Percentiles rank a stretch among this genome's conserved stretches.
Evolutionary conservation across 2,797 vertebrate genomes (phyloP).

Genomic region (Chlorospingus flavigularis): DNA sequence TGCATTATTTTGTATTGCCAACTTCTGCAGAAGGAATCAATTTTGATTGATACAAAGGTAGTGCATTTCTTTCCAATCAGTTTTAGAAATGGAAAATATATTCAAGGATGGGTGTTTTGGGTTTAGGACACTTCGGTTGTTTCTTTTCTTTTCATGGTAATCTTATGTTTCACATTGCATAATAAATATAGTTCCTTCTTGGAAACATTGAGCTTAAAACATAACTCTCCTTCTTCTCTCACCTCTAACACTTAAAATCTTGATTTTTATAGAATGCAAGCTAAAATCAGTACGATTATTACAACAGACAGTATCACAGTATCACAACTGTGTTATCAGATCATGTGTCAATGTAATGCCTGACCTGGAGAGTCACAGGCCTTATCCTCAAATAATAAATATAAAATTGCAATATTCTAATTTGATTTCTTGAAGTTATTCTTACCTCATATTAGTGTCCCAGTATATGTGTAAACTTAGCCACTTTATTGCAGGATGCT

Average conservation of each 20-base stretch:
- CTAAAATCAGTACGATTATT: not conserved
- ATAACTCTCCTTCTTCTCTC: fast-evolving
- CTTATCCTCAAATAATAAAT: not conserved
- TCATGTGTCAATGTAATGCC: not conserved
- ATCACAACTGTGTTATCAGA: not conserved
- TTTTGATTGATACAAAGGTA: not conserved
- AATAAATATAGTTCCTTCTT: not conserved
- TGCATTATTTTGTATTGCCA: not conserved
- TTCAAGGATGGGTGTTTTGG: not conserved
- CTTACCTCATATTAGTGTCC: not conserved
- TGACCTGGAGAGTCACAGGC: not conserved
- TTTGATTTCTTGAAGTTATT: not conserved
- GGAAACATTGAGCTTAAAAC: not conserved
- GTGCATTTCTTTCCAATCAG: not conserved
- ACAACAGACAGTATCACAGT: not conserved
- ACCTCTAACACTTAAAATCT: not conserved
- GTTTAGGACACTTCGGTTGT: not conserved
- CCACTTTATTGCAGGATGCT: not conserved
- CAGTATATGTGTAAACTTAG: not conserved
- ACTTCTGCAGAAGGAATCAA: not conserved
- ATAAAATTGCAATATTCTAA: not conserved
- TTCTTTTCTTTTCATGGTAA: not conserved
- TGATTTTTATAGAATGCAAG: not conserved
- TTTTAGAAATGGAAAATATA: not conserved
- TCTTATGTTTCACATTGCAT: not conserved